Percentiles rank a stretch among this genome's conserved stretches.
phyloP scores from a whole-genome alignment of 2,888 invertebrate species.

The Mythimna albipuncta region DNA sequence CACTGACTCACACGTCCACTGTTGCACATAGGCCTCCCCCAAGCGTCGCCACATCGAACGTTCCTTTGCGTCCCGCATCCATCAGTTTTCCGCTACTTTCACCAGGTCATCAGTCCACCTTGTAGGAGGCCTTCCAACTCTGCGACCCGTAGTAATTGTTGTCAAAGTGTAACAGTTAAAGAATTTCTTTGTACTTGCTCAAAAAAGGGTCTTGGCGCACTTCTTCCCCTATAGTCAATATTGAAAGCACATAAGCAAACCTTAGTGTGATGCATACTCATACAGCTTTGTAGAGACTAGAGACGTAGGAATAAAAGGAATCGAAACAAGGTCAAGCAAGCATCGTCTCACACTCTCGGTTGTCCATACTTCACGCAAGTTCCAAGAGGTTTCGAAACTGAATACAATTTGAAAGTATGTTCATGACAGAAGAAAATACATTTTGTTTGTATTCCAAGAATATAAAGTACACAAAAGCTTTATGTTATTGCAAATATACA shows the following conservation, averaged over 20 bases:
- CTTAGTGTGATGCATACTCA: slow-evolving; percentile 9
- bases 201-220: background rate
- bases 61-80: too few species aligned
- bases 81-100: too few species aligned
- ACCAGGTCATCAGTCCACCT: too few species aligned
- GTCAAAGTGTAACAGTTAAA: background rate
- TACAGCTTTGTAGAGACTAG: background rate
- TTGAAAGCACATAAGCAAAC: background rate
- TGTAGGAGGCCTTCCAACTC: too few species aligned
- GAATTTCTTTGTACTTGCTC: background rate
- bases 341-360: slow-evolving; percentile 21
- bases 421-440: slow-evolving; percentile 43
- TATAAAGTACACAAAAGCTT: slow-evolving; percentile 12
- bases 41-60: too few species aligned
- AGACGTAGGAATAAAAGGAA: slow-evolving; percentile 14
- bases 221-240: background rate
- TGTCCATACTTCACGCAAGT: slow-evolving; percentile 31
- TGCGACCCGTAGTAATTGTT: too few species aligned
- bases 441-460: slow-evolving; percentile 29
- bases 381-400: slow-evolving; percentile 35
- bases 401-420: slow-evolving; percentile 46
- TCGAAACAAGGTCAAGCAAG: slow-evolving; percentile 42
- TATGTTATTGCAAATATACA: slow-evolving; percentile 3
- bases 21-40: too few species aligned
- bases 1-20: too few species aligned